A percentile compares a stretch with the other conserved stretches of the same genome.
These are phyloP conservation scores for Bambusicola thoracicus DNA, from an alignment of 2,113 vertebrate species.

Conservation along the genomic window DNA sequence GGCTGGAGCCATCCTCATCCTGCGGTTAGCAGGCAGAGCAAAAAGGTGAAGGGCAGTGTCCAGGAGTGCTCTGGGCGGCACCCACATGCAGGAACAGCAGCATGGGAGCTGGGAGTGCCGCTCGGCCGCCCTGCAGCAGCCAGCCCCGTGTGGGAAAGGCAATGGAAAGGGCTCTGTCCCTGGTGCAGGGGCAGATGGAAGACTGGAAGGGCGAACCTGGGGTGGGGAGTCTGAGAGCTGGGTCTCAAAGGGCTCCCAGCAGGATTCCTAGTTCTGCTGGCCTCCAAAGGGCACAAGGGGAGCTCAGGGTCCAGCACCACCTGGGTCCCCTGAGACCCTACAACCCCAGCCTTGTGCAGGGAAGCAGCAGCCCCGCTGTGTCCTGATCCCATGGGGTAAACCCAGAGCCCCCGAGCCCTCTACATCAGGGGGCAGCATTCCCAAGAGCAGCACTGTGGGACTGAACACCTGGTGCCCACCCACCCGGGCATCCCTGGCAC, in stretches of 20 bases:
- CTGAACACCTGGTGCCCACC: background rate
- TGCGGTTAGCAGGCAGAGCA: background rate
- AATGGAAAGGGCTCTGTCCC: rapidly evolving
- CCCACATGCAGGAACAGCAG: background rate
- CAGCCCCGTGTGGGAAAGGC: rapidly evolving
- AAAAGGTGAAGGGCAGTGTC: background rate
- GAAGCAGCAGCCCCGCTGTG: background rate
- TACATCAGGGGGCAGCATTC: rapidly evolving
- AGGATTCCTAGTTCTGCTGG: background rate
- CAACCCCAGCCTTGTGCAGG: background rate
- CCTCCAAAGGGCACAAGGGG: background rate
- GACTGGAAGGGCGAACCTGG: background rate
- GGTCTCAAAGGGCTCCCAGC: background rate
- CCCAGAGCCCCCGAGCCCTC: background rate
- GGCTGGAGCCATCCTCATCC: background rate
- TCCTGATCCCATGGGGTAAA: background rate
- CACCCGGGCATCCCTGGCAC: background rate
- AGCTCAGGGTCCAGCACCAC: background rate
- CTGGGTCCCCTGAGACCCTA: background rate
- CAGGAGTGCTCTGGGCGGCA: background rate
- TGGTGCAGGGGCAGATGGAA: rapidly evolving
- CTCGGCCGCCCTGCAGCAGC: background rate
- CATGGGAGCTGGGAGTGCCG: background rate
- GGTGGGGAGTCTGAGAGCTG: background rate
- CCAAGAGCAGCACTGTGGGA: rapidly evolving